Conservation (phyloP, 53 echinoderm and acorn worm genomes). For the Glandiceps talaboti region DNA sequence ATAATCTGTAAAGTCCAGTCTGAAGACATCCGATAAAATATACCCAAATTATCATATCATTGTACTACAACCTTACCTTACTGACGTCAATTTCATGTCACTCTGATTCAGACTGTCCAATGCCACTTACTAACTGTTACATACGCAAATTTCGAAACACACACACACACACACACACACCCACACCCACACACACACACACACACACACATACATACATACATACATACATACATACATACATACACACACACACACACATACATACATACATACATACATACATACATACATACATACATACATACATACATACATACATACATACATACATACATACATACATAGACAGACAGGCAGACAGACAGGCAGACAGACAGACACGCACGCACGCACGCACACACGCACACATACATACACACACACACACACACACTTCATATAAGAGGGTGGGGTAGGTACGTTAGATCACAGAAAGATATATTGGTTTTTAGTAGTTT, state of each 20-base stretch:
- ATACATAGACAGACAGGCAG: not conserved
- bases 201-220: not conserved
- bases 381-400: not conserved
- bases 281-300: slow-evolving; percentile 12
- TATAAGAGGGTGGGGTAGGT: too few species aligned
- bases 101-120: too few species aligned
- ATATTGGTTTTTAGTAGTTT: too few species aligned
- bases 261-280: not conserved
- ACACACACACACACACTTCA: not conserved
- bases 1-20: too few species aligned
- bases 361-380: not conserved
- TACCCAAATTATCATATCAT: too few species aligned
- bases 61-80: too few species aligned
- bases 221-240: not conserved
- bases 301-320: slow-evolving; percentile 6
- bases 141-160: not conserved
- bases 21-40: too few species aligned
- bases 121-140: too few species aligned
- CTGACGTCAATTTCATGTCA: too few species aligned
- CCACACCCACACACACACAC: not conserved
- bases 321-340: slow-evolving; percentile 9
- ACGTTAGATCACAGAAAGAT: too few species aligned
- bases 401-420: not conserved
- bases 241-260: not conserved
- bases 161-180: not conserved